Evolutionary conservation across 2,113 vertebrate species (phyloP).

Genomic region (Xyliphius kryptos): DNA sequence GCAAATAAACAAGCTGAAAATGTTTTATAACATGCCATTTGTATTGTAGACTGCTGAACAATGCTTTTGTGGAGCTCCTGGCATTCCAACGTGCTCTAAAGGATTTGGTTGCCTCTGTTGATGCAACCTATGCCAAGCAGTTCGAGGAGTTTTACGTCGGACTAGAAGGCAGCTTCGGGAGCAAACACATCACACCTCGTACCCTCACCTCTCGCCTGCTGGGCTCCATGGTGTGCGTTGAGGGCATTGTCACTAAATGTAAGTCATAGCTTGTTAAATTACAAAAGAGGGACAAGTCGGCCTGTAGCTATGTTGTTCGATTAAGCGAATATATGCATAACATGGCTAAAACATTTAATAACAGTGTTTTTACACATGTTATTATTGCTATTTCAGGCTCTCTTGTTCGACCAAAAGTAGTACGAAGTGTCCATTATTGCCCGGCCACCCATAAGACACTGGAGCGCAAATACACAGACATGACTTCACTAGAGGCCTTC

Average conservation of each 20-base stretch:
- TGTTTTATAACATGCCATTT: too few relatives aligned
- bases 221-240: conserved; percentile 87
- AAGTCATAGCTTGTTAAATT: conserved; percentile 55
- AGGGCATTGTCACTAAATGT: conserved; percentile 97
- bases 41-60: conserved; percentile 75
- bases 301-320: too few relatives aligned
- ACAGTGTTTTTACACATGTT: not conserved
- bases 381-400: conserved; percentile 68
- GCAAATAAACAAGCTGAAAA: too few relatives aligned
- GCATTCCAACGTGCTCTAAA: conserved; percentile 90
- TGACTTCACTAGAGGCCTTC: conserved; percentile 92
- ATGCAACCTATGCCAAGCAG: conserved; percentile 92
- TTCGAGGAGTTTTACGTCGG: conserved; percentile 91
- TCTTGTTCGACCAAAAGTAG: conserved; percentile 88
- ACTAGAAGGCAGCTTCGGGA: conserved; percentile 91
- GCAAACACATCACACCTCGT: conserved; percentile 85
- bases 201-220: conserved; percentile 85
- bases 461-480: conserved; percentile 87
- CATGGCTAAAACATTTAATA: not conserved
- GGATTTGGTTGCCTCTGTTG: conserved; percentile 83
- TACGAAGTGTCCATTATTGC: conserved; percentile 95
- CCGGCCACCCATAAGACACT: conserved; percentile 93
- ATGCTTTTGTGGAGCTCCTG: conserved; percentile 82
- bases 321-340: too few relatives aligned
- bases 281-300: too few relatives aligned